Base-by-base conservation (phyloP, 2,888 invertebrate species). In the Drosophila cognata region DNA sequence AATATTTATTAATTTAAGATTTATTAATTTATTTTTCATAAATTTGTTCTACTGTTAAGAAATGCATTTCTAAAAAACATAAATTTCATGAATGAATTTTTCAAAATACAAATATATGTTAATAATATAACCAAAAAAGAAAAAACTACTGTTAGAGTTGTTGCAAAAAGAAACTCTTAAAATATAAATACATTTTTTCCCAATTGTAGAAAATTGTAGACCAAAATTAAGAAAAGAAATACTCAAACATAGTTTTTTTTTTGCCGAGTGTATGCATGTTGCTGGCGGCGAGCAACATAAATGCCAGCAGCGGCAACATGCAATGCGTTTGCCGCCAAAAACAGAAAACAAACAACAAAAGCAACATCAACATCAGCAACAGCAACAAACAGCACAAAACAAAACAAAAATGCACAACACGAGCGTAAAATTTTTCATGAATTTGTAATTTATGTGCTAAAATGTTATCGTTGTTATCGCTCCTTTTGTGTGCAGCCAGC, bases 381-480 rank as follows among this genome's bases (percentile, higher is more conserved):
- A 68, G 46, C 53, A 65, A 53, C 31, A 36, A 81, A 65, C 52
- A 66, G 66, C 74, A 56, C 61, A 64, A 62, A 64, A 59, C 52
- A 69, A 64, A 50, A 67, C 60, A 56, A 68, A 64, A 66, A 75
- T 77, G 70, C 84, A 82, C 80, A 85, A 89, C 90, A 85, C 78
- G 90, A 88, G 86, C 78, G 84, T 88, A 83, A 85, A 89, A 89
- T 85, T 85, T 85, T 85, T 85, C 90, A 85, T 85, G 85, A 89
- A 85, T 85, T 85, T 88, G 85, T 85, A 89, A 85, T 85, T 85
- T 89, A 85, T 85, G 90, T 85, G 85, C 85, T 85, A 85, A 85
- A 85, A 85, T 85, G 90, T 89, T 85, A 85, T 85, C 85, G 85
- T 88, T 85, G 85, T 85, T 85, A 85, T 85, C 85, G 90, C 82